These are phyloP conservation scores for Asarcornis scutulata DNA, from an alignment of 2,113 vertebrate genomes.

Conservation along the genomic window DNA sequence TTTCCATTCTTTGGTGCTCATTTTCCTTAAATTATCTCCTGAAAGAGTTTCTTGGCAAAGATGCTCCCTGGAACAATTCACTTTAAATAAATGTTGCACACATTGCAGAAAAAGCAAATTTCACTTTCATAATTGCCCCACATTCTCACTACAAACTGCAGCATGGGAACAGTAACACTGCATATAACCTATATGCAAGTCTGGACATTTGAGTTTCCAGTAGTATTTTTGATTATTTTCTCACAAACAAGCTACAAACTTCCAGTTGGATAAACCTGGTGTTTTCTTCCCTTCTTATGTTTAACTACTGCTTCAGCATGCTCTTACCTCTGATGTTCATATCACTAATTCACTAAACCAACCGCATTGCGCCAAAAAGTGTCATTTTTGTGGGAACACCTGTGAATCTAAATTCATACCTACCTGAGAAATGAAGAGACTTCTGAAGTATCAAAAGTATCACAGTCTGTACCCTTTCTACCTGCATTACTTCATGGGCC, in stretches of 20 bases:
- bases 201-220: background rate
- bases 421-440: background rate
- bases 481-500: background rate
- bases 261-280: background rate
- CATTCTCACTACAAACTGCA: background rate
- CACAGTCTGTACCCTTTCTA: background rate
- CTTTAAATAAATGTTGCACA: conserved; percentile 57
- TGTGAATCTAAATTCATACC: background rate
- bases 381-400: background rate
- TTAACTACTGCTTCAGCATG: background rate
- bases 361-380: fast-evolving
- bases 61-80: conserved; percentile 54
- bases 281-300: background rate
- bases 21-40: conserved; percentile 70
- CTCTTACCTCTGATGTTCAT: background rate
- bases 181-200: background rate
- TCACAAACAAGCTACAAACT: background rate
- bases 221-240: background rate
- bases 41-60: conserved; percentile 63
- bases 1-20: conserved; percentile 66
- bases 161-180: background rate
- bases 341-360: background rate
- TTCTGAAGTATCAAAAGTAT: background rate
- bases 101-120: conserved; percentile 56
- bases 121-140: conserved; percentile 36